Evolutionary conservation across 2,113 vertebrate species (phyloP), one percentile per base, ranked within the genome.

Genomic region (Nothocercus nigrocapillus): DNA sequence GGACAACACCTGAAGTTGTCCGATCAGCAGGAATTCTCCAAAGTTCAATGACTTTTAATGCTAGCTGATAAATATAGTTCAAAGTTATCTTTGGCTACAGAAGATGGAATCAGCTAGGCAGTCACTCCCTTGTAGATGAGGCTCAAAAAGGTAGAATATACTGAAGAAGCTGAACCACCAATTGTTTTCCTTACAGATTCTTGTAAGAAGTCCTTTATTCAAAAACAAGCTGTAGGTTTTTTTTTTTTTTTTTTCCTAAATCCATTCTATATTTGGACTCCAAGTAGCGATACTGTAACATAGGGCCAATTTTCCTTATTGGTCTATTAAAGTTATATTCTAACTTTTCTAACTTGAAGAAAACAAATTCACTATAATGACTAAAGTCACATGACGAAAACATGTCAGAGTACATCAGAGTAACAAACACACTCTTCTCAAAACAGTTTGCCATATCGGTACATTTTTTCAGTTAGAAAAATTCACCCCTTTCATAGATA

Each of bases 371-470:
- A 17, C 34, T 44, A 25, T 66, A 56, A 64, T 6, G 3, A 49
- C 21, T 5, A 49, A 49, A 49, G 21, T 49, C 47, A 49, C 21
- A 22, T 49, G 49, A 49, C 10, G 21, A 49, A 24, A 21, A 49
- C 9, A 49, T 8, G 19, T 49, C 49, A 49, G 49, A 49, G 49
- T 49, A 49, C 21, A 49, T 49, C 21, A 49, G 34, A 84, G 44
- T 70, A 70, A 89, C 59, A 92, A 89, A 94, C 89, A 90, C n/a
- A 32, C 7, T 73, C 25, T 13, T 81, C 94, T 72, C 58, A 84
- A 90, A 92, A 25, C 22, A 24, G 38, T 78, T 83, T 36, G 40
- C 6, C 20, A 12, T 20, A 18, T 24, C 49, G 70, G 36, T 56
- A 22, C 22, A 64, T 66, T 77, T 87, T 87, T 36, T 89, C 59